Percentiles rank a stretch among this genome's conserved stretches.
Conservation (phyloP, 2,113 vertebrate genomes). For the Serinus canaria region DNA sequence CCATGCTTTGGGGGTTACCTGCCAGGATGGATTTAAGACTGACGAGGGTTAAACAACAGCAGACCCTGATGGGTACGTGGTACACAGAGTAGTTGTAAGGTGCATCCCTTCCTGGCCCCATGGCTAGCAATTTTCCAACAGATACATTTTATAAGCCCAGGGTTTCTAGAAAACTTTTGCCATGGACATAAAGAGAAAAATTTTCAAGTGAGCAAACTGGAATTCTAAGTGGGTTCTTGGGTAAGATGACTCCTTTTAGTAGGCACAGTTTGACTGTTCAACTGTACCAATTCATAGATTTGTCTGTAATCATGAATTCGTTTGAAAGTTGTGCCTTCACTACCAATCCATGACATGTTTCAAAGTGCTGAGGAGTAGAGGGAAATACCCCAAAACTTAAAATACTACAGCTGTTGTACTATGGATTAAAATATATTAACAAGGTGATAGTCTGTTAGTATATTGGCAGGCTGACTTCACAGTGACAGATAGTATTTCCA, state of each 20-base stretch:
- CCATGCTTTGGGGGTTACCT: accelerated
- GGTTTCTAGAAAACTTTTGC: not conserved
- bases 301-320: not conserved
- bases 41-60: not conserved
- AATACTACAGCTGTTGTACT: not conserved
- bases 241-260: not conserved
- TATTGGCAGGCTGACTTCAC: not conserved
- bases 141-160: not conserved
- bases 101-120: accelerated
- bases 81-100: not conserved
- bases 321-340: not conserved
- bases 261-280: not conserved
- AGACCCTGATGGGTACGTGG: not conserved
- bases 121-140: accelerated
- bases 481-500: not conserved
- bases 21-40: not conserved
- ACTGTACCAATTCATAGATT: not conserved
- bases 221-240: not conserved
- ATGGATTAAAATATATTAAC: not conserved
- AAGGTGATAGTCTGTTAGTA: not conserved
- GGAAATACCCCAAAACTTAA: not conserved
- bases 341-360: not conserved
- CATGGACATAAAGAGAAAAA: not conserved
- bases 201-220: not conserved
- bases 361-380: not conserved